Evolutionary conservation across 2,888 invertebrate species (phyloP).

Genomic region (Zhuqinia jingwanae): DNA sequence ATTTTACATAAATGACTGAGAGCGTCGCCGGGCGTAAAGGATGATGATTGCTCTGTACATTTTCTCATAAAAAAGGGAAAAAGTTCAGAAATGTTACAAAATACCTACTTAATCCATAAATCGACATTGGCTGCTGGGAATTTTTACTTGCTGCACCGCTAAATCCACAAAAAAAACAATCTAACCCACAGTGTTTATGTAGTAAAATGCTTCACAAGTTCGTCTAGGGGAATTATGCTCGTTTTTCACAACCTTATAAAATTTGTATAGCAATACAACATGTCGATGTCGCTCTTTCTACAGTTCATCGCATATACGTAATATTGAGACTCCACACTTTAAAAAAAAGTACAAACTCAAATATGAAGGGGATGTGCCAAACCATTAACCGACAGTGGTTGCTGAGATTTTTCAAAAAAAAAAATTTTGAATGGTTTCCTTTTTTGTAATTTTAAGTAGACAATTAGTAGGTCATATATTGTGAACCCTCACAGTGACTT

Average conservation of each 20-base stretch:
- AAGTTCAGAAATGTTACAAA: slow-evolving; percentile 38
- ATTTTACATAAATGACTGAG: slow-evolving; percentile 62
- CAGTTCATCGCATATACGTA: not conserved
- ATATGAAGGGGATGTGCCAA: not conserved
- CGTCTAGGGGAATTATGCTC: not conserved
- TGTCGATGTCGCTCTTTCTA: not conserved
- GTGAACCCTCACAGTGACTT: too few species aligned
- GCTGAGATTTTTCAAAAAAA: not conserved
- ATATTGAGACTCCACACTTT: too few species aligned
- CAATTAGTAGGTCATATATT: not conserved
- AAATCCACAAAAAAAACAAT: too few species aligned
- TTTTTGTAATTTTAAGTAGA: not conserved
- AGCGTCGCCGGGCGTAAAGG: slow-evolving; percentile 50
- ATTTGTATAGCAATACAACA: not conserved
- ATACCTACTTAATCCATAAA: not conserved
- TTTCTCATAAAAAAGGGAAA: slow-evolving; percentile 53
- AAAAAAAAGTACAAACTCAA: not conserved
- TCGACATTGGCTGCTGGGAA: not conserved
- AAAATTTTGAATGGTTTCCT: not conserved
- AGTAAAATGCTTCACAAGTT: not conserved
- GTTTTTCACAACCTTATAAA: not conserved
- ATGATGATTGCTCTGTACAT: slow-evolving; percentile 31
- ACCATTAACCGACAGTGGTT: not conserved
- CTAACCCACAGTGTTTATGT: slow-evolving; percentile 17
- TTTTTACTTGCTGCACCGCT: not conserved